phyloP scores from a whole-genome alignment of 2,113 vertebrate genomes.

The Albula goreensis region DNA sequence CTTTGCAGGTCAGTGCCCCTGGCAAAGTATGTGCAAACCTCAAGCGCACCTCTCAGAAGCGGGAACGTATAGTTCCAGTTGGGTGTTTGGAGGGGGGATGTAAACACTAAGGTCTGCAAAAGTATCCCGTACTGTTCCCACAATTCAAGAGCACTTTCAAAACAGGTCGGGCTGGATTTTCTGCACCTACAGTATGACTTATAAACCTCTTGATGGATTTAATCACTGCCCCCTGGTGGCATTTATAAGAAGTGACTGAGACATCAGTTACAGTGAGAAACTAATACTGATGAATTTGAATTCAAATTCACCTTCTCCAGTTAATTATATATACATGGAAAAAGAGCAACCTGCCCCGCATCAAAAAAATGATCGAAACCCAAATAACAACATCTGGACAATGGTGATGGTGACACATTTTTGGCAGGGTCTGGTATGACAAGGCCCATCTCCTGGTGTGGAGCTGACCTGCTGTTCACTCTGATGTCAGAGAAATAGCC shows the following conservation, averaged over 20 bases:
- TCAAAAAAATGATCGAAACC: neutral
- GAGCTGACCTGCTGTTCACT: neutral
- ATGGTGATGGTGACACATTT: neutral
- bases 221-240: conserved; percentile 35
- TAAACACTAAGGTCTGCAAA: conserved; percentile 25
- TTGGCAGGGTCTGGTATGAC: neutral
- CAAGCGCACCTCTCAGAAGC: neutral
- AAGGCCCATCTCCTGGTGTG: neutral
- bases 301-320: neutral
- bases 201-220: neutral
- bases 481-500: neutral
- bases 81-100: conserved; percentile 1
- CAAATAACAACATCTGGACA: neutral
- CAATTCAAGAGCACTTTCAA: conserved; percentile 15
- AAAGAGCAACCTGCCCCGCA: neutral
- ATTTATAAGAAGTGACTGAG: neutral
- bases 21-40: too few relatives aligned
- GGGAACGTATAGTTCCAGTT: neutral
- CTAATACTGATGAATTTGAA: conserved; percentile 25
- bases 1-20: neutral
- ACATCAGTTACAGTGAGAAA: neutral
- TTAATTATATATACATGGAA: neutral
- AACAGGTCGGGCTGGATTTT: conserved; percentile 27
- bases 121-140: conserved; percentile 1
- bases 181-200: conserved; percentile 32